Evolutionary conservation across 2,113 vertebrate genomes (phyloP), one percentile per base, ranked within the genome.

Genomic region (Cranoglanis bouderius): DNA sequence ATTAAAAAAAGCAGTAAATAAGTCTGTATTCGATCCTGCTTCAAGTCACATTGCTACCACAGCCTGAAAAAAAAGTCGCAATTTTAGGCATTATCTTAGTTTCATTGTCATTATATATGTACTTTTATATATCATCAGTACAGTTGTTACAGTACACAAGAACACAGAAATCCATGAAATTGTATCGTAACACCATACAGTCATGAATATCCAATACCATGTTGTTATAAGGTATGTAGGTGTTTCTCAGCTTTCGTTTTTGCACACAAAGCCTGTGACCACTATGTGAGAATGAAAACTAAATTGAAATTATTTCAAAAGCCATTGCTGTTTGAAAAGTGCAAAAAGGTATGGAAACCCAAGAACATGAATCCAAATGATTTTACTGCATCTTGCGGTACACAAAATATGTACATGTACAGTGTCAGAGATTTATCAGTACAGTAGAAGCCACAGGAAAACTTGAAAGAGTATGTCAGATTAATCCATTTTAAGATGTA

Each of bases 201-300:
- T 82, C 53, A 29, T 24, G 55, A 61, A 83, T 61, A 83, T 72
- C 26, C 49, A 51, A 82, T 81, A 72, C 78, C 75, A 65, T 57
- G 46, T 14, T 72, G 81, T 38, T 82, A 82, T 21, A 61, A 57
- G 14, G 21, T 51, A 87, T 84, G 85, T 86, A 89, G 89, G 85
- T 78, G 89, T 90, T 90, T 84, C 89, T 84, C 72, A 87, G 87
- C 89, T 84, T 87, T 87, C 85, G 8, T 90, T 90, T 82, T 87
- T 90, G 70, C 85, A 87, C 85, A 85, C 83, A 86, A 74, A 88
- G 49, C 35, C 63, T 40, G 67, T 85, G 38, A 57, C 67, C 70
- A 85, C 84, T 74, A 85, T 85, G 70, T 57, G 70, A 85, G 67
- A 85, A 67, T 40, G 49, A 75, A 72, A 53, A 82, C 21, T 82